These are phyloP conservation scores for Odontamblyopus lacepedii DNA, from an alignment of 2,797 vertebrate genomes.

Conservation along the genomic window DNA sequence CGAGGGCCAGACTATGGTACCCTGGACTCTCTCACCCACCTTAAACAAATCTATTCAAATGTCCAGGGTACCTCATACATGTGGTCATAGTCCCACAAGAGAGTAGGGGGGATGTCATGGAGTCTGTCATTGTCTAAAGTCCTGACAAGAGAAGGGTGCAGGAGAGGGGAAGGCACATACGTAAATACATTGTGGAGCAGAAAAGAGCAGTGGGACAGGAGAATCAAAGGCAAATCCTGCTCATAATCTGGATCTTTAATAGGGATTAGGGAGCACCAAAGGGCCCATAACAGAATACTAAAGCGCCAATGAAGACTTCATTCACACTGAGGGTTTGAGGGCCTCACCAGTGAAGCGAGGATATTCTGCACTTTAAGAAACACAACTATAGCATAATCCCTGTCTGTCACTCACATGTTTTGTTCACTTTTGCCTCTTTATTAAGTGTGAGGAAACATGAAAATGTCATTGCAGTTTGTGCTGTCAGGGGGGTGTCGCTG, in stretches of 20 bases:
- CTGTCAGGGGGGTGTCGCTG: neutral
- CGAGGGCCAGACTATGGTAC: slow-evolving; percentile 79
- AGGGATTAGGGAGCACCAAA: slow-evolving; percentile 75
- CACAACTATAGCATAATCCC: slow-evolving; percentile 3
- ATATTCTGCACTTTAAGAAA: slow-evolving; percentile 1
- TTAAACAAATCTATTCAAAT: slow-evolving; percentile 94
- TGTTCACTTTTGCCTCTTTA: neutral
- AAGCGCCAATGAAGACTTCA: slow-evolving; percentile 65
- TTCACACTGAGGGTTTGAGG: slow-evolving; percentile 67
- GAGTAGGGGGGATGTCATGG: slow-evolving; percentile 55
- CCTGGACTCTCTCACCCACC: slow-evolving; percentile 85
- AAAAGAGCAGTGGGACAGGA: slow-evolving; percentile 79
- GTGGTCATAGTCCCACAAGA: slow-evolving; percentile 74
- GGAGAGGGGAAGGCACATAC: slow-evolving; percentile 44
- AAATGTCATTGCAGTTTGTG: neutral
- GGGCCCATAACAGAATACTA: slow-evolving; percentile 66
- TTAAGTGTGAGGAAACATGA: neutral
- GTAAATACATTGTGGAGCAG: slow-evolving; percentile 33
- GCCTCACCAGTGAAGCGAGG: slow-evolving; percentile 31
- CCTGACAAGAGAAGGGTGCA: slow-evolving; percentile 51
- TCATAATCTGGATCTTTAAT: slow-evolving; percentile 81
- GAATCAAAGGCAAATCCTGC: slow-evolving; percentile 77
- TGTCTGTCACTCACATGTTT: neutral
- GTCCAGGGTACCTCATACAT: slow-evolving; percentile 76
- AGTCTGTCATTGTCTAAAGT: slow-evolving; percentile 65